Evolutionary conservation across 30 jellyfish, hydroid and myxozoan genomes (phyloP), one percentile per base, ranked within the genome.

Genomic region (Nemopilema nomurai): DNA sequence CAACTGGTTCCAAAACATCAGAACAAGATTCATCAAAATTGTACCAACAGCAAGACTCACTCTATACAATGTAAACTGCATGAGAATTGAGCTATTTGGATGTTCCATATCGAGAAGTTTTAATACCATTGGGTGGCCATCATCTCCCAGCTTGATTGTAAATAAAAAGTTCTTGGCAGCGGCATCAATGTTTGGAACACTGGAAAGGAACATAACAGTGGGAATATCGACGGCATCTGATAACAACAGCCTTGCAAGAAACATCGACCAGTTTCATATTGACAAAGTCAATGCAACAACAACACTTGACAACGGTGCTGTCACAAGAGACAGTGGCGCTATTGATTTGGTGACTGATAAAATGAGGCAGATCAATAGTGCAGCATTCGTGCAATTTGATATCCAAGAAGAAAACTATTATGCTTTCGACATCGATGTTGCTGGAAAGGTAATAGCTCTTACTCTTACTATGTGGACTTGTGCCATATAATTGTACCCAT

Each of bases 81-180:
- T 84, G 30, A 62, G 93, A 27, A 28, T 84, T 18, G 93, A 84
- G 71, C 83, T 84, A 24, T 84, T n/a, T 21, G 93, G 93, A 1
- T 84, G 93, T 53, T 30, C 86, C 17, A 74, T 81, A 0, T 19
- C 32, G 26, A 75, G 76, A 32, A 53, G 67, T 16, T 28, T 62
- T 26, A 28, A 29, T 25, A 62, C 19, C 1, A 0, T 41, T 13
- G 57, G 13, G 13, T 41, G 57, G 57, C 13, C 57, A 41, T 13
- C 57, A 41, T 41, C 57, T 6, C 13, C 57, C 6, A 41, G 57
- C 13, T 41, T 41, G 6, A 3, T 13, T 41, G 13, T 13, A 41
- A 41, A 29, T 31, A 26, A 71, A 8, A 28, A 26, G 21, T 31
- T 71, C 28, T 24, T 26, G 1, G 30, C 63, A 23, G 25, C 81